phyloP scores from a whole-genome alignment of 64 coral and sea anemone genomes.

The Stichodactyla helianthus region DNA sequence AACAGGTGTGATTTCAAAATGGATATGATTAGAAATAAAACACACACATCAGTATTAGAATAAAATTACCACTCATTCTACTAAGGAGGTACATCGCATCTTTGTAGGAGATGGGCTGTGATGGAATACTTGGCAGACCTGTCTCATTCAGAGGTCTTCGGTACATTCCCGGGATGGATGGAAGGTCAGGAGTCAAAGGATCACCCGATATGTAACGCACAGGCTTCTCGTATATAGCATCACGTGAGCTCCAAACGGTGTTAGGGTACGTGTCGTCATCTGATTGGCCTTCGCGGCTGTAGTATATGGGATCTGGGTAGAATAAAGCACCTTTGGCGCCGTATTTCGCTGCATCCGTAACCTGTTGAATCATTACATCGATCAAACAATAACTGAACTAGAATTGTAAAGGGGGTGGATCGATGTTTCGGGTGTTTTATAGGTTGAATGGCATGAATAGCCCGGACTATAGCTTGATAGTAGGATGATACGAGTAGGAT shows the following conservation, averaged over 20 bases:
- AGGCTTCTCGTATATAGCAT: conserved; percentile 29
- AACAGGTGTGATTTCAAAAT: no score
- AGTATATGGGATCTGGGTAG: conserved; percentile 1
- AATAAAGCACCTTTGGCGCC: conserved; percentile 46
- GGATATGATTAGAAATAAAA: no score
- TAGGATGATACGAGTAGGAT: no score
- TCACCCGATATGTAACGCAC: conserved; percentile 16
- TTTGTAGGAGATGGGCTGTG: conserved; percentile 56
- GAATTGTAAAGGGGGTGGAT: no score
- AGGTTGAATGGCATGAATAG: no score
- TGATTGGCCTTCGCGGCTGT: neutral
- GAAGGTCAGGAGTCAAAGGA: conserved; percentile 37
- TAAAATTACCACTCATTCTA: conserved; percentile 25
- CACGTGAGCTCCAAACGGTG: conserved; percentile 24
- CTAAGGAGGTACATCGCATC: conserved; percentile 34
- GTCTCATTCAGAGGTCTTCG: conserved; percentile 45
- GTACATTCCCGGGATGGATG: conserved; percentile 57
- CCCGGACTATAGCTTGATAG: no score
- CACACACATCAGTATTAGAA: no score
- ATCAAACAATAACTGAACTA: no score
- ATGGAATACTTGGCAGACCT: conserved; percentile 37
- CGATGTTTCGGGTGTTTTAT: no score
- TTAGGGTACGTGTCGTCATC: conserved; percentile 38
- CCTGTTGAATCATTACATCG: neutral
- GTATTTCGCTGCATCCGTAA: neutral